Percentiles rank a stretch among this genome's conserved stretches.
Conservation (phyloP, 2,113 vertebrate genomes). For the Eonycteris spelaea region DNA sequence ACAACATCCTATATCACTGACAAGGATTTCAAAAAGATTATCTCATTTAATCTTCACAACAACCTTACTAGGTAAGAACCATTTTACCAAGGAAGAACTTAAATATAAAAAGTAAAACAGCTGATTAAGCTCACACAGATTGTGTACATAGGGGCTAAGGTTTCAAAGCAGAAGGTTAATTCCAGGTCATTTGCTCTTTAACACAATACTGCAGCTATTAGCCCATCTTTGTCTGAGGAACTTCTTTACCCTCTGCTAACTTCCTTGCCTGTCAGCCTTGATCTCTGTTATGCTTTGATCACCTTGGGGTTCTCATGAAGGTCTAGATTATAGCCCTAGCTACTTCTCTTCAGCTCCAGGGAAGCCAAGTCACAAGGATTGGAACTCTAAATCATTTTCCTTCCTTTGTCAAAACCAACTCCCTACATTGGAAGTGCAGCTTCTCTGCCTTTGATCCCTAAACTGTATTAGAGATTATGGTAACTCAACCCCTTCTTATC, state of each 20-base stretch:
- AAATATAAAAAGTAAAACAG: background rate
- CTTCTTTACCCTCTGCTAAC: background rate
- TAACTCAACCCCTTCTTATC: background rate
- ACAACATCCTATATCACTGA: background rate
- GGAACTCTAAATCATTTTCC: background rate
- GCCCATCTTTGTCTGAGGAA: background rate
- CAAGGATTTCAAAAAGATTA: background rate
- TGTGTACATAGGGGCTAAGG: background rate
- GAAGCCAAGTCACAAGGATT: rapidly evolving
- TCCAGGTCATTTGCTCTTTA: background rate
- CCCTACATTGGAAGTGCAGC: background rate
- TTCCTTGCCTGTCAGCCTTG: background rate
- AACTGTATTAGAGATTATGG: background rate
- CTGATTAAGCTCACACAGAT: background rate
- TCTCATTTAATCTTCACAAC: background rate
- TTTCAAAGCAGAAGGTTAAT: background rate
- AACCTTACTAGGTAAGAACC: background rate
- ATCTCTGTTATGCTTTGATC: background rate
- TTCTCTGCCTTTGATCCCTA: background rate
- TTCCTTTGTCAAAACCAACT: background rate
- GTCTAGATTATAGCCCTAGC: too few species aligned
- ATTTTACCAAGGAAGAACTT: background rate
- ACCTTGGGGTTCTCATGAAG: rapidly evolving
- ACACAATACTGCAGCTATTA: background rate
- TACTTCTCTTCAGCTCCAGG: background rate